These are phyloP conservation scores for Oncorhynchus masou DNA, from an alignment of 2,113 vertebrate species.

Conservation along the genomic window DNA sequence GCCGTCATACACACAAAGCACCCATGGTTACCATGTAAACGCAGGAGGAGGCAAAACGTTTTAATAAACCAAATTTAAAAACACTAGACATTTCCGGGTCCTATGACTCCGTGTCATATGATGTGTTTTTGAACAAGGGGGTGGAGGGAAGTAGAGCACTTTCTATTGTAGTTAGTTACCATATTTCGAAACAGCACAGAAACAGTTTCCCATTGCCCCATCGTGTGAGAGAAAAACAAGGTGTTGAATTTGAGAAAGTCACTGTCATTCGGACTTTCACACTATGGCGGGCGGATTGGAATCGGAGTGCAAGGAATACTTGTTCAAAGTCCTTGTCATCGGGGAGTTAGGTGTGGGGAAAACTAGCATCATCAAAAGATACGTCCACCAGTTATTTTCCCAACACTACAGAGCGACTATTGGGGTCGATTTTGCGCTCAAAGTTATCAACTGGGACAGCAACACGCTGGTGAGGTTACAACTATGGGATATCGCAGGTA, in stretches of 20 bases:
- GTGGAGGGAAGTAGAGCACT: slow-evolving; percentile 16
- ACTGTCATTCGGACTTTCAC: neutral
- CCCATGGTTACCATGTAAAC: neutral
- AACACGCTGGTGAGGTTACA: slow-evolving; percentile 91
- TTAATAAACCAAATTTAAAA: too few species aligned
- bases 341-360: slow-evolving; percentile 97
- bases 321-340: slow-evolving; percentile 97
- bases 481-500: slow-evolving; percentile 98
- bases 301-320: slow-evolving; percentile 85
- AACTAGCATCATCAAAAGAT: slow-evolving; percentile 97
- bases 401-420: slow-evolving; percentile 98
- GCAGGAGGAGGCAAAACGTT: neutral
- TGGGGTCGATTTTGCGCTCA: slow-evolving; percentile 96
- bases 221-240: slow-evolving; percentile 41
- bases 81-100: slow-evolving; percentile 80
- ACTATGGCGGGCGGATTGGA: slow-evolving; percentile 70
- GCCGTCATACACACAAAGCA: too few species aligned
- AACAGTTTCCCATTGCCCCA: neutral
- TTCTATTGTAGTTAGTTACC: slow-evolving; percentile 27
- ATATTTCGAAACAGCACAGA: slow-evolving; percentile 15
- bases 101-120: slow-evolving; percentile 73
- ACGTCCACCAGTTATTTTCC: slow-evolving; percentile 97
- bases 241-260: slow-evolving; percentile 18
- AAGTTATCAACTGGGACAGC: slow-evolving; percentile 94
- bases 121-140: slow-evolving; percentile 67